Evolutionary conservation across 2,113 vertebrate species (phyloP).

Genomic region (Anoura caudifer): DNA sequence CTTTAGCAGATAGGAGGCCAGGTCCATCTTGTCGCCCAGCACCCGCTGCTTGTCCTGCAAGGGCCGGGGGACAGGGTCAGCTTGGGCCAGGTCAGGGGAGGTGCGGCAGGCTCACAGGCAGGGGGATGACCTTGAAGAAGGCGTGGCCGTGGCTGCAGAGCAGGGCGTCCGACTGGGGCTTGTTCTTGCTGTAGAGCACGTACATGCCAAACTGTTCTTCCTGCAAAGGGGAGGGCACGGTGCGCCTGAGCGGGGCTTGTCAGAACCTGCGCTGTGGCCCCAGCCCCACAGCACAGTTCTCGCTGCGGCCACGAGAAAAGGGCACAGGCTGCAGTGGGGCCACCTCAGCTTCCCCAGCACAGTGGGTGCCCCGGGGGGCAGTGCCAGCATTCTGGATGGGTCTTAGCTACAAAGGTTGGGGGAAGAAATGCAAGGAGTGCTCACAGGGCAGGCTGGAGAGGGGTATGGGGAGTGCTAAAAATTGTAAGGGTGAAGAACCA

Average conservation of each 20-base stretch:
- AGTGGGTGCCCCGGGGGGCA: background rate
- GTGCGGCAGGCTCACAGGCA: background rate
- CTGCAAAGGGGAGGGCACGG: slow-evolving; percentile 73
- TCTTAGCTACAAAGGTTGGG: background rate
- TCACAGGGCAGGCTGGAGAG: background rate
- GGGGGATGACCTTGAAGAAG: slow-evolving; percentile 86
- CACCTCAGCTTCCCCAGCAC: background rate
- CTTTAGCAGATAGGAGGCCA: slow-evolving; percentile 78
- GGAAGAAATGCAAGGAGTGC: background rate
- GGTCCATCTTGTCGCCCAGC: slow-evolving; percentile 76
- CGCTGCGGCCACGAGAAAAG: rapidly evolving
- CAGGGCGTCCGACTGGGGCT: slow-evolving; percentile 86
- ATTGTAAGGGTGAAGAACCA: background rate
- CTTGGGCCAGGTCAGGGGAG: background rate
- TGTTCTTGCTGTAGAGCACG: slow-evolving; percentile 92
- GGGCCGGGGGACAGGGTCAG: background rate
- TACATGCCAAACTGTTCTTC: slow-evolving; percentile 91
- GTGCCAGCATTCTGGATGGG: background rate
- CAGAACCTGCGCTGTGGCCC: background rate
- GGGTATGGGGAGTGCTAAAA: no score
- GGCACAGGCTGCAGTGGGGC: rapidly evolving
- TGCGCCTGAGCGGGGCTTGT: background rate
- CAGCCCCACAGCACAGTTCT: background rate
- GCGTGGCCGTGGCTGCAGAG: slow-evolving; percentile 86
- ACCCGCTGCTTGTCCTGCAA: slow-evolving; percentile 73